Base-by-base conservation (phyloP, 1,140 invertebrate species). In the Zaprionus inermis region DNA sequence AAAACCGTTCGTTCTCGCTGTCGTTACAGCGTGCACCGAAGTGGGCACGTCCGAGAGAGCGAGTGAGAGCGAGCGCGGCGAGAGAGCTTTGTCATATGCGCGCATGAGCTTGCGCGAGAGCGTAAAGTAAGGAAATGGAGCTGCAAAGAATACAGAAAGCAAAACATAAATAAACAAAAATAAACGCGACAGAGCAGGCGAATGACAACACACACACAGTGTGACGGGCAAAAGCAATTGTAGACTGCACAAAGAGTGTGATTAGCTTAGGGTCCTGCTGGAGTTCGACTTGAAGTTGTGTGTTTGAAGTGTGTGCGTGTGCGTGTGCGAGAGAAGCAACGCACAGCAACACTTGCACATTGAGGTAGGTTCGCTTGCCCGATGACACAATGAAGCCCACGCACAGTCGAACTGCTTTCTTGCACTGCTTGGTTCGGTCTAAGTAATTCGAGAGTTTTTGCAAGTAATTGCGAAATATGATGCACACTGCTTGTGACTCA, bases 81-180 rank as follows among this genome's bases (percentile, higher is more conserved):
- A 63, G 54, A 54, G 66, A 38, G 46, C 41, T 51, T 63, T 11
- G 11, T 20, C 46, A 32, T n/a, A n/a, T 30, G 56, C 74, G 57
- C 69, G 51, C 32, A 41, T 30, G 16, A 64, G 57, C 49, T 55
- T 68, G 58, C 59, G 52, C 64, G 36, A 56, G 44, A 57, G 65
- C 65, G 79, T 49, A 28, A 4, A 28, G 24, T 28, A 74, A 78
- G 78, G 78, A 78, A 82, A 63, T 65, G 57, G 60, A 74, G 72
- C 72, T 74, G 71, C 54, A 77, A 89, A 89, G 84, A 89, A 89
- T 89, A 78, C 71, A 65, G 77, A 65, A 89, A 89, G 71, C 84
- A 89, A 89, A 89, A 89, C 84, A 89, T 89, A 81, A 89, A 89
- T 89, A 89, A 89, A 89, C 84, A 89, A 89, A 89, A 89, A 89